Evolutionary conservation across 2,113 vertebrate species (phyloP).

Genomic region (Promerops cafer): DNA sequence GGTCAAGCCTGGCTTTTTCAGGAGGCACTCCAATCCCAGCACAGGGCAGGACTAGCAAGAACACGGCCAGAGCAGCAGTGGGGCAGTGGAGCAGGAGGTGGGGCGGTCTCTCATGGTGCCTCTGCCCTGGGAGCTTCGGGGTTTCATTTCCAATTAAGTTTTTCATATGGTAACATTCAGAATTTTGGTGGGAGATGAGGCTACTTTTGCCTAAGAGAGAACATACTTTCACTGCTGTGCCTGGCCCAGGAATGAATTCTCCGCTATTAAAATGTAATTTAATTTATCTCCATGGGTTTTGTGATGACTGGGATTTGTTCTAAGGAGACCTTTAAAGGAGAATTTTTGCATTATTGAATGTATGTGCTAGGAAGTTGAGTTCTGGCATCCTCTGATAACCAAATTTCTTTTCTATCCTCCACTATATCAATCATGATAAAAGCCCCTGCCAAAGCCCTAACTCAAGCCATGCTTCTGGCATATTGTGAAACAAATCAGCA

Average conservation of each 20-base stretch:
- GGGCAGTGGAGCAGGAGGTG: not conserved
- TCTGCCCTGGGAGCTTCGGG: not conserved
- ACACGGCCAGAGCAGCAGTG: not conserved
- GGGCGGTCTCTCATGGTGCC: not conserved
- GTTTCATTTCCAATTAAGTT: slow-evolving; percentile 6
- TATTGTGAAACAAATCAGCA: slow-evolving; percentile 27
- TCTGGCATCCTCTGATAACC: slow-evolving; percentile 57
- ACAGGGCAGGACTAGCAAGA: not conserved
- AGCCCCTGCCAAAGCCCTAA: slow-evolving; percentile 57
- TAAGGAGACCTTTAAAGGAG: slow-evolving; percentile 48
- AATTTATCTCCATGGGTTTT: slow-evolving; percentile 21
- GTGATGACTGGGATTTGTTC: slow-evolving; percentile 30
- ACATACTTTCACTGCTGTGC: slow-evolving; percentile 28
- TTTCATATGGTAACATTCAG: slow-evolving; percentile 36
- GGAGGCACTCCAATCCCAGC: not conserved
- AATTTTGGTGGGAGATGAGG: slow-evolving; percentile 18
- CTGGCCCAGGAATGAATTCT: slow-evolving; percentile 4
- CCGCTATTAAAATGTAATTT: slow-evolving; percentile 40
- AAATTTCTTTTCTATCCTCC: slow-evolving; percentile 50
- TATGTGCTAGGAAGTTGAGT: slow-evolving; percentile 42
- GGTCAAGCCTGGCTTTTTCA: not conserved
- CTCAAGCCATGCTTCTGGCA: slow-evolving; percentile 66
- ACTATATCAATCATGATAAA: slow-evolving; percentile 54
- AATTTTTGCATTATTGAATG: slow-evolving; percentile 43
- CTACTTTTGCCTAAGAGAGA: slow-evolving; percentile 20